Evolutionary conservation across 2,797 vertebrate species (phyloP).

Genomic region (Vultur gryphus): DNA sequence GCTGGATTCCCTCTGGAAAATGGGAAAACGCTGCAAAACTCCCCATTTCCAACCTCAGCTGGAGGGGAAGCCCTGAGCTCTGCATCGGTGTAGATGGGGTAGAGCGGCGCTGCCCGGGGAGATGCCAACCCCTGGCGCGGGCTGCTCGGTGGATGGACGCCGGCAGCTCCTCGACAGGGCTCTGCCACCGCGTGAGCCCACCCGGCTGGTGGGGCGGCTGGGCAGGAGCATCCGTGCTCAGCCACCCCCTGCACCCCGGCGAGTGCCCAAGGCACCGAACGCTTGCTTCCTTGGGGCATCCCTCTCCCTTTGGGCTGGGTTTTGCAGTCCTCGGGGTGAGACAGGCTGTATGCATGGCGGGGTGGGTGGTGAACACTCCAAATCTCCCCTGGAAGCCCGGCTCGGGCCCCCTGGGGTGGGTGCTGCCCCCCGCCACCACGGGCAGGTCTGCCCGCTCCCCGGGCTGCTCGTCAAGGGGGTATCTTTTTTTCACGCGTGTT

Average conservation of each 20-base stretch:
- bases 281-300: neutral
- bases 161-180: neutral
- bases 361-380: neutral
- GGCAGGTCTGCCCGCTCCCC: rapidly evolving
- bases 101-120: rapidly evolving
- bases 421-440: rapidly evolving
- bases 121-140: rapidly evolving
- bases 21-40: neutral
- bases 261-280: neutral
- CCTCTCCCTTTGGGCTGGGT: neutral
- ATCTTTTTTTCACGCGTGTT: neutral
- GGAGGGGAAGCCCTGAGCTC: neutral
- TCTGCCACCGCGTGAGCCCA: neutral
- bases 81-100: rapidly evolving
- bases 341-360: neutral
- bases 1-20: neutral
- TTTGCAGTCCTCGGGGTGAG: neutral
- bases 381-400: rapidly evolving
- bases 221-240: neutral
- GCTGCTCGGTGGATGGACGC: neutral
- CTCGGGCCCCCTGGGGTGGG: neutral
- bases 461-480: rapidly evolving
- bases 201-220: rapidly evolving
- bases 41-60: neutral
- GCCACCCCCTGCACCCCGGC: neutral